Base-by-base conservation (phyloP, 1,140 invertebrate genomes). In the Xylocopa sonorina region DNA sequence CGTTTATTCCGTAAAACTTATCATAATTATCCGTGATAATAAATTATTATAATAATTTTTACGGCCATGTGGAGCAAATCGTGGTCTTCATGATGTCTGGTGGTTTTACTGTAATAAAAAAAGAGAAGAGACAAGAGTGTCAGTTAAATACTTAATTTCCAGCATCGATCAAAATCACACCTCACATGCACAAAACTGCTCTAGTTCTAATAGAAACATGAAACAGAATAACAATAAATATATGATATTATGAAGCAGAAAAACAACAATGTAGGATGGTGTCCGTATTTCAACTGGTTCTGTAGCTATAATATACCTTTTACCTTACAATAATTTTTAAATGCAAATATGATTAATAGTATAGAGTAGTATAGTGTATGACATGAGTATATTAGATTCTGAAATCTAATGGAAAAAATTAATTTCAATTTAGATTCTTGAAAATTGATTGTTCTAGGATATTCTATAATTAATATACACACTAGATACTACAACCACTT, bases 41-140 rank as follows among this genome's bases (percentile, higher is more conserved):
- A 88, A 83, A 85, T 90, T 77, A 86, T 89, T 87, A 91, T 85
- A 91, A 91, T 89, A 91, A 91, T 58, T 86, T 89, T 90, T 85
- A 90, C 81, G 83, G 75, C 55, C 50, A 76, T 78, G 82, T 67
- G 74, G 79, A 82, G 83, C 62, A 88, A 86, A 83, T 81, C 24
- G 81, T 80, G 69, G 82, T 60, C 89, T 88, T 87, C 88, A 78
- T 87, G 78, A 87, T 81, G 64, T 60, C 76, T 81, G 75, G 79
- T 77, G 41, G 79, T 72, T 86, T 92, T 91, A 92, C 91, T 92
- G 91, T 58, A 92, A 92, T 84, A 89, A 89, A 88, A 87, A 60
- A 80, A 66, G 72, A 78, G 29, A 58, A 29, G n/a, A 50, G 57
- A 41, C 71, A 43, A 83, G 82, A 57, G 53, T 46, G 18, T 63